These are phyloP conservation scores for Saccopteryx leptura DNA, from an alignment of 2,113 vertebrate genomes.

Conservation along the genomic window DNA sequence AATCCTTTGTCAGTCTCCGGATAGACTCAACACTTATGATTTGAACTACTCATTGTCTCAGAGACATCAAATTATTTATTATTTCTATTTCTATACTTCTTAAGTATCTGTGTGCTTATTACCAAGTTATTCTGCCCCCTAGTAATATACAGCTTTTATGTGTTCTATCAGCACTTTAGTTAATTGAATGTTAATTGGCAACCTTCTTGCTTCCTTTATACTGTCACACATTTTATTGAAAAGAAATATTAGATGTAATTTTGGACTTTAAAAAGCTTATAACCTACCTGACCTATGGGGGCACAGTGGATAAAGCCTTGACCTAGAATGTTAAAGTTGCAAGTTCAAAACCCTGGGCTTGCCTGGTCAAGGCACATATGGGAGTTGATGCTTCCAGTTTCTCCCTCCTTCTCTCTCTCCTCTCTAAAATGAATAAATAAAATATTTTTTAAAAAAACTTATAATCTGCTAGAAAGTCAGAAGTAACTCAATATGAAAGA, in stretches of 20 bases:
- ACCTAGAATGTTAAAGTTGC: too few species aligned
- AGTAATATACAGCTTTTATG: neutral
- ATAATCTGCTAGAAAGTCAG: neutral
- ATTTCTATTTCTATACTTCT: neutral
- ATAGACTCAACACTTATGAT: neutral
- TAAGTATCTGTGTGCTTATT: neutral
- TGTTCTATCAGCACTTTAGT: neutral
- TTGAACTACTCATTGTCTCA: neutral
- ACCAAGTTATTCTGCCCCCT: neutral
- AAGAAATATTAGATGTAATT: neutral
- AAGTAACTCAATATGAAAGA: neutral
- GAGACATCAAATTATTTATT: neutral
- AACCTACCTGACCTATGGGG: neutral
- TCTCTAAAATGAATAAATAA: too few species aligned
- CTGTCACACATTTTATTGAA: neutral
- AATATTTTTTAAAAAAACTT: neutral
- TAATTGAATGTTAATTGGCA: conserved; percentile 41
- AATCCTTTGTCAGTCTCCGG: neutral
- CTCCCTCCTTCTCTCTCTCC: too few species aligned
- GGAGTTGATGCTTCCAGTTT: too few species aligned
- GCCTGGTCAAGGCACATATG: too few species aligned
- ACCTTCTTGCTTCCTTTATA: neutral
- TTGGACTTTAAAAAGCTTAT: neutral
- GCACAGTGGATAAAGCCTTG: too few species aligned
- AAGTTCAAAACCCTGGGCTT: too few species aligned